Base-by-base conservation (phyloP, 2,113 vertebrate species). In the Piaya cayana region DNA sequence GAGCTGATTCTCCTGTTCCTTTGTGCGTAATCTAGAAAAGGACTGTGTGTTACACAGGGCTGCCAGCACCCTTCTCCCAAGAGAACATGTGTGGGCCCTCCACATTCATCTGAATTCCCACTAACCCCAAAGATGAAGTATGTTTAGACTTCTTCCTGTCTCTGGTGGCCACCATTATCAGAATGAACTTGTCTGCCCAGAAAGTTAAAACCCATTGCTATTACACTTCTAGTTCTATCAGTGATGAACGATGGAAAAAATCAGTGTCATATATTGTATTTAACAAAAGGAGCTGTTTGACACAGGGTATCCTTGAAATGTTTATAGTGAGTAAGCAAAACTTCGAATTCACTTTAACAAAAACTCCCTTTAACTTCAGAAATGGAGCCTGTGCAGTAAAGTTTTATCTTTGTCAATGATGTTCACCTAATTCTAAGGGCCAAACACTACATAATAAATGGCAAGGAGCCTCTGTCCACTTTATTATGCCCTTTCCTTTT, bases 91-190 rank as follows among this genome's bases (percentile, higher is more conserved):
- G 91, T 95, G 94, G 89, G 95, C 94, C 91, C 13, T 69, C 50
- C 39, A 34, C 80, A 84, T 71, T 75, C 84, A 45, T 92, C 65
- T 87, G 72, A 91, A 87, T 96, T 95, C 75, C 55, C 55, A 52
- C 67, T 96, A 92, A 95, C 82, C 86, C 67, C 50, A 55, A 45
- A 93, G 95, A 92, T 72, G 89, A 94, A 62, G 84, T 94, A 82
- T 94, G 93, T 96, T 95, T 95, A 95, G 93, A 82, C 62, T 93
- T 95, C 78, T 90, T 90, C 93, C 93, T 92, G 78, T 85, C 75
- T 95, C 78, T 94, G 67, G 78, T 92, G 93, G 82, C 82, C 79
- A 77, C 86, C 52, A 59, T 90, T 92, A 97, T 96, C 90, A 88
- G 80, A 93, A 88, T 80, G 9, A 77, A 79, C 94, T 93, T 70